phyloP scores from a whole-genome alignment of 2,113 vertebrate species.

The Cathartes aura region DNA sequence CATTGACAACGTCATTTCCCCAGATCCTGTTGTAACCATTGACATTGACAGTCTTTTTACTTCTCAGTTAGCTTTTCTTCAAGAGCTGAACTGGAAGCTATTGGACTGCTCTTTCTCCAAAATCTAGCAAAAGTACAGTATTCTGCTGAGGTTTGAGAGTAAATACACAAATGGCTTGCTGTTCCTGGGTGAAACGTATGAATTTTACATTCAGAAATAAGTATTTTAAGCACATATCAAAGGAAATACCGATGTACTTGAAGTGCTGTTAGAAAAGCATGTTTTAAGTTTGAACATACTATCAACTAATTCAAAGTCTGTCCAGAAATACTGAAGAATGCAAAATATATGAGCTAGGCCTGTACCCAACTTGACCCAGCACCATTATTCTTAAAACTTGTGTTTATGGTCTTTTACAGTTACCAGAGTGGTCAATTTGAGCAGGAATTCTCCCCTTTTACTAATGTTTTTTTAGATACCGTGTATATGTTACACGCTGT shows the following conservation, averaged over 20 bases:
- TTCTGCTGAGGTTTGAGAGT: neutral
- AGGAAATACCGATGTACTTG: neutral
- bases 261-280: neutral
- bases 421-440: neutral
- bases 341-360: neutral
- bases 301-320: neutral
- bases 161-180: neutral
- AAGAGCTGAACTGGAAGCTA: neutral
- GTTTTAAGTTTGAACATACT: neutral
- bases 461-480: neutral
- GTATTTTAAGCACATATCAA: neutral
- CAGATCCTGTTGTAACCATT: neutral
- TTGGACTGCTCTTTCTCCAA: neutral
- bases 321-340: neutral
- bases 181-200: neutral
- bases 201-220: neutral
- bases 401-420: neutral
- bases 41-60: neutral
- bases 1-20: neutral
- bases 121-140: neutral
- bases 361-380: neutral
- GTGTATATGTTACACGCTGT: neutral
- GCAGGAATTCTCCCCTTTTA: neutral
- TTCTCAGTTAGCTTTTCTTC: neutral
- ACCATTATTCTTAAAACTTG: neutral